Evolutionary conservation across 2,797 vertebrate species (phyloP).

Genomic region (Oryzias dopingdopingensis): DNA sequence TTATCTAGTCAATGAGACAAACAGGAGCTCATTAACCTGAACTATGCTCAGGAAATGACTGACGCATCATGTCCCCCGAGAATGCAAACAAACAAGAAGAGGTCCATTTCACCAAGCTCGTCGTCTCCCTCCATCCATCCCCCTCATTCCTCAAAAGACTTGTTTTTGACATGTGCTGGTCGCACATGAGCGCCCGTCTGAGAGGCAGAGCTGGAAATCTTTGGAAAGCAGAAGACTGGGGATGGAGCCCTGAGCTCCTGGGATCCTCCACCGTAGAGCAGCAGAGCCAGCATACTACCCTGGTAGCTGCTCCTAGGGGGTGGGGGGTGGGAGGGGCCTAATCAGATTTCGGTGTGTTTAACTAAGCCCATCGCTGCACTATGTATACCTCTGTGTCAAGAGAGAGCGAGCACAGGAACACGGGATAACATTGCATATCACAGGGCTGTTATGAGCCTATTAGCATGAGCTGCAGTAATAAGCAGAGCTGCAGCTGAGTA

Average conservation of each 20-base stretch:
- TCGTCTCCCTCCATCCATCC: slow-evolving; percentile 14
- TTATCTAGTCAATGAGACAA: slow-evolving; percentile 20
- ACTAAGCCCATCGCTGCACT: slow-evolving; percentile 60
- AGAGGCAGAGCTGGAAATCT: slow-evolving; percentile 54
- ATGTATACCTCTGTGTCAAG: slow-evolving; percentile 46
- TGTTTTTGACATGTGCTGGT: slow-evolving; percentile 73
- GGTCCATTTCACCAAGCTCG: slow-evolving; percentile 29
- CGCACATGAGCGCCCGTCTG: slow-evolving; percentile 68
- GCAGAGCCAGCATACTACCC: slow-evolving; percentile 21
- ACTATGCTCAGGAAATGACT: slow-evolving; percentile 66
- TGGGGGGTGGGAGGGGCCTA: slow-evolving; percentile 29
- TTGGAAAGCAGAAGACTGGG: slow-evolving; percentile 34
- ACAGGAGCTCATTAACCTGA: slow-evolving; percentile 65
- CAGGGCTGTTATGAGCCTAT: slow-evolving; percentile 49
- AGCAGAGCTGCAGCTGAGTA: slow-evolving; percentile 30
- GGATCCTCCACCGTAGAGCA: slow-evolving; percentile 20
- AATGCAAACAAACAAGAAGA: slow-evolving; percentile 55
- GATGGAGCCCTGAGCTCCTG: slow-evolving; percentile 24
- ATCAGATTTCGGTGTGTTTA: slow-evolving; percentile 72
- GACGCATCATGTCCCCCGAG: slow-evolving; percentile 60
- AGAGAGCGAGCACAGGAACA: slow-evolving; percentile 38
- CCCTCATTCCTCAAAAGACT: slow-evolving; percentile 44
- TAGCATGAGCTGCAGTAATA: slow-evolving; percentile 37
- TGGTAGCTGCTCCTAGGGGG: slow-evolving; percentile 27
- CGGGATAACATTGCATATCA: slow-evolving; percentile 47